These are phyloP conservation scores for Drosophila willistoni DNA, from an alignment of 1,140 invertebrate genomes.

Conservation along the genomic window DNA sequence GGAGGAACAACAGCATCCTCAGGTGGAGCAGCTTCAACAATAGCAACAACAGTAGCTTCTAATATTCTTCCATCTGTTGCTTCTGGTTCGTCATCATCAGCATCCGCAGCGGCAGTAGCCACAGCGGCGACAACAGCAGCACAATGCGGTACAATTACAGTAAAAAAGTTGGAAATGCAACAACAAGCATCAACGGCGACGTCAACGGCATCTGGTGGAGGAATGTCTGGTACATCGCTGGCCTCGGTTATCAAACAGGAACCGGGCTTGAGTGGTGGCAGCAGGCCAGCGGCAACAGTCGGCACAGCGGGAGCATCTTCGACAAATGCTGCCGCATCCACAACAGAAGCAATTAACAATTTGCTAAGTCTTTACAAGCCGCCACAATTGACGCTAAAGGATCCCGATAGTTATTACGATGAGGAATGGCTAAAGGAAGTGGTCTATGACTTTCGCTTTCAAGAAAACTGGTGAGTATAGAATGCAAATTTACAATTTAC, in stretches of 20 bases:
- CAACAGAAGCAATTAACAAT: constrained; percentile 67
- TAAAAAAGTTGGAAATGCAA: constrained; percentile 78
- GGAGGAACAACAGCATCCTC: neutral
- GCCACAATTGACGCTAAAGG: constrained; percentile 89
- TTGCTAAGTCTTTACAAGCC: constrained; percentile 85
- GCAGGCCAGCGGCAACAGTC: neutral
- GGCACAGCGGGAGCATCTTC: constrained; percentile 1
- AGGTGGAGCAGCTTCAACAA: neutral
- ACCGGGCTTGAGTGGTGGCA: constrained; percentile 34
- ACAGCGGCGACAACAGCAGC: constrained; percentile 15
- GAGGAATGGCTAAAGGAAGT: constrained; percentile 92
- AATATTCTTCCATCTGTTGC: constrained; percentile 6
- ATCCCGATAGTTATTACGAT: constrained; percentile 88
- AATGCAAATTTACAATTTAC: neutral
- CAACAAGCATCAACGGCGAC: constrained; percentile 32
- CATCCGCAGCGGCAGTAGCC: no score
- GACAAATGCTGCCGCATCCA: constrained; percentile 17
- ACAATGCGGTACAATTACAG: constrained; percentile 66
- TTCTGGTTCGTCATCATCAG: neutral
- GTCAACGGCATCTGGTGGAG: neutral
- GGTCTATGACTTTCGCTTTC: constrained; percentile 93
- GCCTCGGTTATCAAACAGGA: constrained; percentile 54
- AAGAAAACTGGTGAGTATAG: constrained; percentile 90
- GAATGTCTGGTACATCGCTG: constrained; percentile 13
- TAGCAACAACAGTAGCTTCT: neutral